A percentile compares a stretch with the other conserved stretches of the same genome.
Conservation (phyloP, 1,140 invertebrate genomes). For the Zaprionus vittiger region DNA sequence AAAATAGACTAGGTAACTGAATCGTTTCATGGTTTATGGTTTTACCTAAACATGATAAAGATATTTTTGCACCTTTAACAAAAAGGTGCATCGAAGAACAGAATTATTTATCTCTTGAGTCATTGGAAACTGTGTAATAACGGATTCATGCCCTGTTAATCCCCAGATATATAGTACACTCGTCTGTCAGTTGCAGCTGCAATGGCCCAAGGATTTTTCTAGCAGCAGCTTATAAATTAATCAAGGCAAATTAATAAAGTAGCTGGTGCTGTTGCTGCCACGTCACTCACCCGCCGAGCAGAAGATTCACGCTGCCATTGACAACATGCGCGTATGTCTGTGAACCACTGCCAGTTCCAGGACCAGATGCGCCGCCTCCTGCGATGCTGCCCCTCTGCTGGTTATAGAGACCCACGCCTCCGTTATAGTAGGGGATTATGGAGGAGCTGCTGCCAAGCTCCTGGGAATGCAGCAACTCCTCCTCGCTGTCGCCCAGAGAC, state of each 20-base stretch:
- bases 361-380: conserved; percentile 28
- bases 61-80: too few relatives aligned
- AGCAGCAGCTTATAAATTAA: conserved; percentile 29
- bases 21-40: background rate
- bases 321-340: conserved; percentile 83
- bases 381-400: conserved; percentile 62
- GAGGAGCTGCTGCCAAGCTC: conserved; percentile 53
- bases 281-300: conserved; percentile 86
- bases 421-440: conserved; percentile 65
- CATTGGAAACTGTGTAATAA: background rate
- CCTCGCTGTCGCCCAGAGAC: conserved; percentile 43
- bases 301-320: conserved; percentile 87
- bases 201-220: conserved; percentile 5
- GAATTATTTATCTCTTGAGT: background rate
- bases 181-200: conserved; percentile 1
- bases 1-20: background rate
- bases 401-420: conserved; percentile 81
- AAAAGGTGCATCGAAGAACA: background rate
- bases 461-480: conserved; percentile 48
- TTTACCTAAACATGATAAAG: too few relatives aligned
- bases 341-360: conserved; percentile 44
- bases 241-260: conserved; percentile 36
- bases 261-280: conserved; percentile 12
- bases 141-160: background rate
- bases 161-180: background rate